Evolutionary conservation across 2,888 invertebrate genomes (phyloP), one percentile per base, ranked within the genome.

Genomic region (Synanthedon andrenaeformis): DNA sequence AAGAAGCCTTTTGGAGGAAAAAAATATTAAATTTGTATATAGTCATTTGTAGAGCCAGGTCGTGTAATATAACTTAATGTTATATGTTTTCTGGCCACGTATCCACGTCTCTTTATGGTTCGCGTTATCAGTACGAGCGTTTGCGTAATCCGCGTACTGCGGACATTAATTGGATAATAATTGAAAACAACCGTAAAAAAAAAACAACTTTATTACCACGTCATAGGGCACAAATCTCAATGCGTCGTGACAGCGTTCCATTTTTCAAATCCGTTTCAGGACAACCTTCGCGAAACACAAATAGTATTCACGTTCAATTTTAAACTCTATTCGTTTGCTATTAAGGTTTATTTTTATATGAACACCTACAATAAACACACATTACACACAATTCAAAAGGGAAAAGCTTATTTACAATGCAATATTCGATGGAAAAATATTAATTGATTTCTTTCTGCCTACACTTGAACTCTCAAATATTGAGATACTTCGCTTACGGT

Each of bases 381-480:
- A 35, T 35, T 10, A 8, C 5, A 10, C 10, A 10, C 35, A 35
- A 35, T 35, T 35, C 35, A 35, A 35, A 35, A 10, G 35, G 10
- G 3, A 52, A 52, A 54, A 54, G 14, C 51, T 35, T 59, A 61
- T 62, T 53, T 58, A 61, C 51, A 59, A 55, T 57, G 35, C 50
- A 42, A 42, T 12, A n/a, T 10, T 4, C 6, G 8, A 42, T 45
- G 45, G 12, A 45, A 45, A 45, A 45, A 45, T 45, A 45, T n/a
- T 3, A 2, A 4, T 45, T 45, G 1, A 3, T 45, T 45, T 45
- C 11, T 45, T 45, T 12, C 6, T 12, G 14, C 13, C 0, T 45
- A 45, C 45, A 42, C 42, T n/a, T n/a, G n/a, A n/a, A 45, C 82
- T 80, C 82, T 80, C 80, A 82, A 80, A 82, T 82, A 80, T 82